Evolutionary conservation across 2,113 vertebrate genomes (phyloP).

Genomic region (Pithys albifrons): DNA sequence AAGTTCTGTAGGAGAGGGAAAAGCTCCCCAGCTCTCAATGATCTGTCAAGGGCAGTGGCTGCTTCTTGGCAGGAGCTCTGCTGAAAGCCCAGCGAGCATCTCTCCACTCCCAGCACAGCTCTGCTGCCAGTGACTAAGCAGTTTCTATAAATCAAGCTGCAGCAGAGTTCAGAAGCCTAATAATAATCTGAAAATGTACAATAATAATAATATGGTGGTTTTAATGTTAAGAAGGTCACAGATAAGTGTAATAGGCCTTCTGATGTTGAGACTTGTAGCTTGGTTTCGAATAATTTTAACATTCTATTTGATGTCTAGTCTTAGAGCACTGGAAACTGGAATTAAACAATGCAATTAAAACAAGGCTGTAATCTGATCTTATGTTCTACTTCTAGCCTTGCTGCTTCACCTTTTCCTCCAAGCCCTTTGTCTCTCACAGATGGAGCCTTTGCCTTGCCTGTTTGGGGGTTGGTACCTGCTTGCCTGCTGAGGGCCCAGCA

Average conservation of each 20-base stretch:
- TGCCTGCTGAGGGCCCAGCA: background rate
- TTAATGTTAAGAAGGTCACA: slow-evolving; percentile 40
- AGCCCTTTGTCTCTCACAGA: background rate
- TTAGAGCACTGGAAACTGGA: slow-evolving; percentile 19
- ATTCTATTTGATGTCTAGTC: slow-evolving; percentile 34
- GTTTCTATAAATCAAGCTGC: slow-evolving; percentile 61
- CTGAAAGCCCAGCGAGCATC: slow-evolving; percentile 11
- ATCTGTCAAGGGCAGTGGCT: slow-evolving; percentile 42
- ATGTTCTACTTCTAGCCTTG: background rate
- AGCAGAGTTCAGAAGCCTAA: slow-evolving; percentile 47
- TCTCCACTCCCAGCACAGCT: slow-evolving; percentile 12
- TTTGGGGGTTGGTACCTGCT: background rate
- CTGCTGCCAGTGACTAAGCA: slow-evolving; percentile 68
- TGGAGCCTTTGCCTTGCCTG: background rate
- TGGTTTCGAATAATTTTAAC: slow-evolving; percentile 23
- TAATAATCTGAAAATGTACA: slow-evolving; percentile 27
- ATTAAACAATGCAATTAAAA: slow-evolving; percentile 54
- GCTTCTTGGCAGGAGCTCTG: slow-evolving; percentile 48
- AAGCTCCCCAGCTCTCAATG: background rate
- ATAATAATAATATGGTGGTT: slow-evolving; percentile 2
- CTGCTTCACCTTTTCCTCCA: slow-evolving; percentile 14
- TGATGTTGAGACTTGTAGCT: slow-evolving; percentile 51
- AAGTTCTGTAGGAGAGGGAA: background rate
- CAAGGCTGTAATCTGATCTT: slow-evolving; percentile 16
- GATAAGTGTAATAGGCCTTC: slow-evolving; percentile 52